Evolutionary conservation across 1,140 invertebrate genomes (phyloP).

Genomic region (Drosophila leontia): DNA sequence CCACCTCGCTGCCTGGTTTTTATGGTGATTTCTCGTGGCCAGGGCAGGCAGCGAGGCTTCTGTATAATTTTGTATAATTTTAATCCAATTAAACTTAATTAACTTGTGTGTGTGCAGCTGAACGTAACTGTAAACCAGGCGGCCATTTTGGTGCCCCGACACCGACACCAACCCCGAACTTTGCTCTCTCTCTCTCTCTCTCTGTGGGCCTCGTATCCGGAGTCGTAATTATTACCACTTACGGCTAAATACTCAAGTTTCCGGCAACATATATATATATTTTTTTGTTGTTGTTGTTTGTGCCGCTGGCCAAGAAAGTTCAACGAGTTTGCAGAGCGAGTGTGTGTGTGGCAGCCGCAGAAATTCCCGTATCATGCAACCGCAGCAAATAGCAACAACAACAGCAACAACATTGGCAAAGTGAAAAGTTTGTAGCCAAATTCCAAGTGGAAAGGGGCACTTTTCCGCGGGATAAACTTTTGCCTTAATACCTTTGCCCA

Average conservation of each 20-base stretch:
- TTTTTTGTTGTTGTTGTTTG: neutral
- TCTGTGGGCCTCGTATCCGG: conserved; percentile 42
- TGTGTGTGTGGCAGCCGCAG: conserved; percentile 39
- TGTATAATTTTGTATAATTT: conserved; percentile 72
- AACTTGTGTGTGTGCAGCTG: conserved; percentile 59
- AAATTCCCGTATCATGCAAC: conserved; percentile 73
- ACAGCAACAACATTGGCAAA: conserved; percentile 13
- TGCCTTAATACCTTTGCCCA: conserved; percentile 65
- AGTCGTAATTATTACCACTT: conserved; percentile 81
- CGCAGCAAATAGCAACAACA: conserved; percentile 34
- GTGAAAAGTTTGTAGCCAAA: conserved; percentile 67
- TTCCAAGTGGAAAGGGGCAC: conserved; percentile 6
- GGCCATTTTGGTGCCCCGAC: conserved; percentile 27
- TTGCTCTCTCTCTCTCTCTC: neutral
- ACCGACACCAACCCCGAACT: neutral
- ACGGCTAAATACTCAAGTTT: conserved; percentile 78
- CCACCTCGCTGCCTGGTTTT: neutral
- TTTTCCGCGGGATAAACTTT: conserved; percentile 56
- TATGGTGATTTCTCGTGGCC: conserved; percentile 17
- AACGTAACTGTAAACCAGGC: conserved; percentile 54
- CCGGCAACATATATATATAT: conserved; percentile 23
- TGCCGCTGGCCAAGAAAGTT: conserved; percentile 30
- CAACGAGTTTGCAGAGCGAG: conserved; percentile 14
- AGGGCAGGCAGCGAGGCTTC: neutral
- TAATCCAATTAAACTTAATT: conserved; percentile 83